Evolutionary conservation across 1,140 invertebrate species (phyloP).

Genomic region (Amphibalanus amphitrite): DNA sequence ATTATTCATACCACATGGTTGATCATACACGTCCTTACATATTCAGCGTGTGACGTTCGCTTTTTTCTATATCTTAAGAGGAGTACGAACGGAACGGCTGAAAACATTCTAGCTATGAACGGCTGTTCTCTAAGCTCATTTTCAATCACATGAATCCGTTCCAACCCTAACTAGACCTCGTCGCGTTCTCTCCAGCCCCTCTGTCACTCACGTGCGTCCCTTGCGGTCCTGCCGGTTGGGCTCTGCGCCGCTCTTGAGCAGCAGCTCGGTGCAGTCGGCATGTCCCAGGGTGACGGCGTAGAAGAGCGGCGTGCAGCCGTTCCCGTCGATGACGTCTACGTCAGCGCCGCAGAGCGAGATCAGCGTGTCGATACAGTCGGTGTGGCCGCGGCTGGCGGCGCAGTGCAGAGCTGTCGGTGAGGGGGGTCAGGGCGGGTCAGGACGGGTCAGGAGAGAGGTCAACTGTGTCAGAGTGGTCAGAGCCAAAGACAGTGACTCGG

Average conservation of each 20-base stretch:
- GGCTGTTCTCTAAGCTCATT: constrained; percentile 71
- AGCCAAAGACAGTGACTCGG: no score
- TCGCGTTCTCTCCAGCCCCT: no score
- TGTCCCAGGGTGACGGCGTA: constrained; percentile 92
- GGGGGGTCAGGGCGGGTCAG: no score
- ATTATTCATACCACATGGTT: constrained; percentile 85
- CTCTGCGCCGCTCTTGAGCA: constrained; percentile 74
- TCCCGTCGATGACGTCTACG: constrained; percentile 61
- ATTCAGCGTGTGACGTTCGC: constrained; percentile 59
- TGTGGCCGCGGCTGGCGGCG: constrained; percentile 24
- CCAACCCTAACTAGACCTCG: no score
- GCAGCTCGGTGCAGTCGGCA: constrained; percentile 72
- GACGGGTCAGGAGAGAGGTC: background rate
- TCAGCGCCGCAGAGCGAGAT: constrained; percentile 73
- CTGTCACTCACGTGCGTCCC: constrained; percentile 52
- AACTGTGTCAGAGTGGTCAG: no score
- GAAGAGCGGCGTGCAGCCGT: constrained; percentile 87
- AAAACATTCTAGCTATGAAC: constrained; percentile 69
- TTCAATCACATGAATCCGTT: no score
- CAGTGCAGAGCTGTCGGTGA: no score
- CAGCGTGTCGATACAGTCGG: constrained; percentile 71
- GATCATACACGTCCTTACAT: constrained; percentile 58
- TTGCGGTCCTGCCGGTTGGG: constrained; percentile 80
- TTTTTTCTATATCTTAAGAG: no score
- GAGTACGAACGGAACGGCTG: no score